phyloP scores from a whole-genome alignment of 2,888 invertebrate species.

The Eilema sororculum region DNA sequence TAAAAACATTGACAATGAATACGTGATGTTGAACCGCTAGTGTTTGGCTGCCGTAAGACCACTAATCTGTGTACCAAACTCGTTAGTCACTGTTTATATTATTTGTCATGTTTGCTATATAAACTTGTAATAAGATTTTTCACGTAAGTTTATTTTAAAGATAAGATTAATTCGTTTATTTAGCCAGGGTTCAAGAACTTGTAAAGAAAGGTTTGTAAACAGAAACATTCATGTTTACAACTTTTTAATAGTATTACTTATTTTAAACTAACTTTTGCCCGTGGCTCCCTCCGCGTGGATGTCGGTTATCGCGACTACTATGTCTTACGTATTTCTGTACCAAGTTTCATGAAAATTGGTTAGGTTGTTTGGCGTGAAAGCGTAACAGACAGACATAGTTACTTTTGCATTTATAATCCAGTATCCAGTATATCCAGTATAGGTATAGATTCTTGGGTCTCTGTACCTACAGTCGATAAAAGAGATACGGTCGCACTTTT shows the following conservation, averaged over 20 bases:
- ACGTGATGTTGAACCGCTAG: not conserved
- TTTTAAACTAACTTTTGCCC: no score
- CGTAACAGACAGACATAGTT: no score
- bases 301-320: no score
- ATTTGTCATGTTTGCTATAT: not conserved
- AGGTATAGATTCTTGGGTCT: no score
- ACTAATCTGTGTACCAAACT: not conserved
- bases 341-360: no score
- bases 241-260: not conserved
- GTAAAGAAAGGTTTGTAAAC: not conserved
- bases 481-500: no score
- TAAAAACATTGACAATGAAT: not conserved
- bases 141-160: conserved; percentile 8
- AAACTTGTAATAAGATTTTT: conserved; percentile 4
- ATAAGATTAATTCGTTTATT: not conserved
- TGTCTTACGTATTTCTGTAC: no score
- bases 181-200: conserved; percentile 5
- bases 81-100: conserved; percentile 3
- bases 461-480: no score
- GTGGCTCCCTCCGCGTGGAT: no score
- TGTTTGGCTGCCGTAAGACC: conserved; percentile 1
- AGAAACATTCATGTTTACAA: not conserved
- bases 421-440: no score
- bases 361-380: no score
- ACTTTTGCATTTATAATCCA: no score